These are phyloP conservation scores for Lepidurus couesii DNA, from an alignment of 1,140 invertebrate species.

Conservation along the genomic window DNA sequence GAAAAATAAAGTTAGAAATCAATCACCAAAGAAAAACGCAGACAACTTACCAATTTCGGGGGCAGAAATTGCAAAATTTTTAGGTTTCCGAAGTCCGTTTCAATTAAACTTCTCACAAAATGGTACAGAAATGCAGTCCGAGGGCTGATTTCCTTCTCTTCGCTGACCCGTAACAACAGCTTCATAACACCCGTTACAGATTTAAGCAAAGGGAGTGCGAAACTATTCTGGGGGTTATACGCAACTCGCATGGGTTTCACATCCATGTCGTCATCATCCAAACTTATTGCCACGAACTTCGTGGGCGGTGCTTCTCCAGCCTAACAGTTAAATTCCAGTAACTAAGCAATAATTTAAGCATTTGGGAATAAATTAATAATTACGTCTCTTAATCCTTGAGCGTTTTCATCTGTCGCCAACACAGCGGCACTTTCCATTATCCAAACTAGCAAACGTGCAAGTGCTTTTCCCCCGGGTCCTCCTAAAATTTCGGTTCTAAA, in stretches of 20 bases:
- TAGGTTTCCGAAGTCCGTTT: background rate
- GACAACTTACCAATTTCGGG: background rate
- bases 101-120: background rate
- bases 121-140: background rate
- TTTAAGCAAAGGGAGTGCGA: background rate
- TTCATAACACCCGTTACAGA: background rate
- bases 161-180: background rate
- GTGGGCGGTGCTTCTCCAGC: background rate
- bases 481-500: background rate
- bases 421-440: background rate
- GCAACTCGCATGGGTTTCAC: background rate
- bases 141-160: background rate
- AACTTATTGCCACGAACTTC: slow-evolving; percentile 1
- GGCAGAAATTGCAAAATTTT: background rate
- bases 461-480: background rate
- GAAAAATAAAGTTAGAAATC: background rate
- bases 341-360: background rate
- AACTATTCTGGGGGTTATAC: background rate
- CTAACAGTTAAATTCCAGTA: background rate
- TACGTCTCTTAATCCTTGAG: background rate
- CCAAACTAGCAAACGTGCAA: background rate
- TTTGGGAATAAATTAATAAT: background rate
- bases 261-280: background rate
- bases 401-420: background rate
- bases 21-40: background rate